Evolutionary conservation across 2,888 invertebrate species (phyloP), one percentile per base, ranked within the genome.

Genomic region (Steromphala cineraria): DNA sequence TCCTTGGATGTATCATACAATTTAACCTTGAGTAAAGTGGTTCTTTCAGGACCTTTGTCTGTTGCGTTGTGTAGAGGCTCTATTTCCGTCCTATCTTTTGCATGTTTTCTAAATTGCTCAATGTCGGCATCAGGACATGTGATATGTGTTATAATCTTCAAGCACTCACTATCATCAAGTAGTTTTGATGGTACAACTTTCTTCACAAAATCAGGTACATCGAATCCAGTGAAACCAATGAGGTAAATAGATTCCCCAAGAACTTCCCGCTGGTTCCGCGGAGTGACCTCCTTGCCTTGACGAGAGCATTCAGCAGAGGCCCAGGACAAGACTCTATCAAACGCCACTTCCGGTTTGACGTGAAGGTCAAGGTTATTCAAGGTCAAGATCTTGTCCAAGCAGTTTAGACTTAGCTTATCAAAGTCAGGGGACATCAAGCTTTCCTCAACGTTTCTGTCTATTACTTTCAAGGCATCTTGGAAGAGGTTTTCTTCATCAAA

Each of bases 401-500:
- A 62, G 13, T 17, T 24, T 15, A 10, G 15, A 17, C 62, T 15
- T 15, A 62, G 10, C 2, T 62, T 13, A 7, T 15, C 2, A 24
- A 62, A 62, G 0, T 28, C 62, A 5, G 24, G 15, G 13, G 28
- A 24, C 4, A 10, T 0, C 10, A 62, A 13, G 24, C 24, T 62
- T 17, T 8, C 28, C 13, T 62, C 5, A 1, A 28, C 62, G 17
- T 62, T 62, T 3, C 5, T 28, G 10, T 62, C 13, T 10, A 80
- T 76, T 0, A 75, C 53, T 21, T 62, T 8, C 21, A 80, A 52
- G 67, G 75, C 62, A n/a, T 31, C n/a, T 10, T 76, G 24, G 24
- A n/a, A 56, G 0, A 80, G 67, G 24, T 80, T 56, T 10, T 36
- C 67, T 31, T 75, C 75, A 31, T 67, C 67, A 24, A 80, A 67